Conservation (phyloP, 2,797 vertebrate species). For the Gallirallus australis region DNA sequence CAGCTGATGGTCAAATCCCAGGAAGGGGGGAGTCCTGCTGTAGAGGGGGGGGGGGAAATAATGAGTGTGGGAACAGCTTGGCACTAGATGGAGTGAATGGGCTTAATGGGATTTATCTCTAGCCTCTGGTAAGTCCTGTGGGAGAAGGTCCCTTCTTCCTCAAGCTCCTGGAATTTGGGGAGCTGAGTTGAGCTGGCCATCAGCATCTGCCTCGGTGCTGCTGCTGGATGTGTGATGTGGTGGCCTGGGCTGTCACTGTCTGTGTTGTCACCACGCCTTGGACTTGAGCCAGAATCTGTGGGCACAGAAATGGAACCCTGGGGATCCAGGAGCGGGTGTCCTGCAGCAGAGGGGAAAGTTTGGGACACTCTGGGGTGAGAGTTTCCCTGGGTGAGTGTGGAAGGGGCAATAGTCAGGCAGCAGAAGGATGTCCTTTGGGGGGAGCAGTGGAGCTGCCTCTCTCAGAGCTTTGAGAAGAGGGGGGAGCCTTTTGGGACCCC, state of each 20-base stretch:
- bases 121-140: background rate
- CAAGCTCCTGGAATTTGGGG: background rate
- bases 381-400: fast-evolving
- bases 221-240: fast-evolving
- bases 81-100: background rate
- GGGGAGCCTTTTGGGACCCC: background rate
- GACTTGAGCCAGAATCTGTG: fast-evolving
- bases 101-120: background rate
- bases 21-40: background rate
- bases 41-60: too few relatives aligned
- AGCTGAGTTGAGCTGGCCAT: background rate
- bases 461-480: background rate
- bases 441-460: background rate
- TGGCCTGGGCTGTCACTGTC: background rate
- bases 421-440: background rate
- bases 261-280: background rate
- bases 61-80: background rate
- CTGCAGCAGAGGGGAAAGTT: background rate
- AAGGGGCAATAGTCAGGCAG: fast-evolving
- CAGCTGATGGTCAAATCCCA: background rate
- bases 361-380: background rate
- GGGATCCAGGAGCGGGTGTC: background rate
- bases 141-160: background rate
- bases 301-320: background rate
- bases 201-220: background rate